phyloP scores from a whole-genome alignment of 2,113 vertebrate genomes.

The Pomatorhinus ruficollis region DNA sequence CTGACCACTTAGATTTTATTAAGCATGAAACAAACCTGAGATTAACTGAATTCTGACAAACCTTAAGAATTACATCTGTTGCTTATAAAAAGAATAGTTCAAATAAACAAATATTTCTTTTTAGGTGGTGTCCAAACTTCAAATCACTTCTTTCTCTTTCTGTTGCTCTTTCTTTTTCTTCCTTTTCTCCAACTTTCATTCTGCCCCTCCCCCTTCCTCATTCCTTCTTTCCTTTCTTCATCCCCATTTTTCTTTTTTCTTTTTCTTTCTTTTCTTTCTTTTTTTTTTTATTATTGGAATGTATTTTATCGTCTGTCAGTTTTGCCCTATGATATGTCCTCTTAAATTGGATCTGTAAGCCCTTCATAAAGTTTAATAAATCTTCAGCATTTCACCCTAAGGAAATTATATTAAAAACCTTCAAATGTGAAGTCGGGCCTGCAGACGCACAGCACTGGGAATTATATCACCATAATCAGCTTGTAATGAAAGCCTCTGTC shows the following conservation, averaged over 20 bases:
- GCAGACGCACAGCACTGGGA: slow-evolving; percentile 90
- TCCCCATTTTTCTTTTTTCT: slow-evolving; percentile 25
- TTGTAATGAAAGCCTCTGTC: slow-evolving; percentile 93
- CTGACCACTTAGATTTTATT: neutral
- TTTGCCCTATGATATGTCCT: slow-evolving; percentile 93
- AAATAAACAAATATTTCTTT: slow-evolving; percentile 41
- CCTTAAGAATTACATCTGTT: slow-evolving; percentile 3
- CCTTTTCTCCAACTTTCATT: too few relatives aligned
- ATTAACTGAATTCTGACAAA: slow-evolving; percentile 19
- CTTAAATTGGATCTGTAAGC: slow-evolving; percentile 99
- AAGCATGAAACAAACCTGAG: slow-evolving; percentile 4
- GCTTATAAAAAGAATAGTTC: neutral
- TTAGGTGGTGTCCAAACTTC: slow-evolving; percentile 37
- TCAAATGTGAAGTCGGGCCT: slow-evolving; percentile 90
- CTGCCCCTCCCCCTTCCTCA: rapidly evolving
- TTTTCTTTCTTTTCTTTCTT: slow-evolving; percentile 16
- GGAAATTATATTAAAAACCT: slow-evolving; percentile 99
- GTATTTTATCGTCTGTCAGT: slow-evolving; percentile 90
- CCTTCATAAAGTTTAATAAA: slow-evolving; percentile 99
- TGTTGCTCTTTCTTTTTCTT: rapidly evolving
- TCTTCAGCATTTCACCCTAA: slow-evolving; percentile 95
- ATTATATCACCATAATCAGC: slow-evolving; percentile 99
- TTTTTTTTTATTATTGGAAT: slow-evolving; percentile 72
- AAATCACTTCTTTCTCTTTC: neutral
- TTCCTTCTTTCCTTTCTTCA: neutral